Percentiles rank a stretch among this genome's conserved stretches.
Conservation (phyloP, 2,113 vertebrate species). For the Butastur rufipennis region DNA sequence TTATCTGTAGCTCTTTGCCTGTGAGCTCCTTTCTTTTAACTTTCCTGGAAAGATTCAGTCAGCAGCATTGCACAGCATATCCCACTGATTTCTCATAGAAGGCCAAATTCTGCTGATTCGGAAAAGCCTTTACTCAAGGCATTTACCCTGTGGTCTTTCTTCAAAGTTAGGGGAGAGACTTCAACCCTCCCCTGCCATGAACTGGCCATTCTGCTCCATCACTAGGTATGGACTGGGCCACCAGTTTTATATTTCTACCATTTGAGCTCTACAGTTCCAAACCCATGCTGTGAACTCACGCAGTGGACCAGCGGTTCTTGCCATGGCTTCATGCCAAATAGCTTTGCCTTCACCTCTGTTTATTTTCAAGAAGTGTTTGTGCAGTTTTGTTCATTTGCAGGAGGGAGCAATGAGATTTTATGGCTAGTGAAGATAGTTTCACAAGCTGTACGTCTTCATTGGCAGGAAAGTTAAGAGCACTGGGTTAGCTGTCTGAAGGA, state of each 20-base stretch:
- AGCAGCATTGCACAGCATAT: background rate
- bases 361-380: background rate
- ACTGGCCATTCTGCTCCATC: background rate
- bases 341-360: background rate
- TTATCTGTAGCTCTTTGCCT: background rate
- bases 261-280: accelerated
- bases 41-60: background rate
- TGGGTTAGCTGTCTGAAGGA: background rate
- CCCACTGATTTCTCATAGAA: background rate
- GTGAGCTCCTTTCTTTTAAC: background rate
- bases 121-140: background rate
- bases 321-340: background rate
- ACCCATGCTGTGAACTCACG: accelerated
- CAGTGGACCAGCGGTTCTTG: background rate
- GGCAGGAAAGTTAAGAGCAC: background rate
- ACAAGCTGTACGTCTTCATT: background rate
- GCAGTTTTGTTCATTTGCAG: background rate
- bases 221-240: background rate
- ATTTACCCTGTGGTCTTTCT: background rate
- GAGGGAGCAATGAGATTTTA: background rate
- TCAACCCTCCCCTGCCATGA: background rate
- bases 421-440: background rate
- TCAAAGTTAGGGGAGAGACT: background rate
- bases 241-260: background rate
- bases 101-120: background rate